phyloP scores from a whole-genome alignment of 2,888 invertebrate species.

The Caenorhabditis zanzibari region DNA sequence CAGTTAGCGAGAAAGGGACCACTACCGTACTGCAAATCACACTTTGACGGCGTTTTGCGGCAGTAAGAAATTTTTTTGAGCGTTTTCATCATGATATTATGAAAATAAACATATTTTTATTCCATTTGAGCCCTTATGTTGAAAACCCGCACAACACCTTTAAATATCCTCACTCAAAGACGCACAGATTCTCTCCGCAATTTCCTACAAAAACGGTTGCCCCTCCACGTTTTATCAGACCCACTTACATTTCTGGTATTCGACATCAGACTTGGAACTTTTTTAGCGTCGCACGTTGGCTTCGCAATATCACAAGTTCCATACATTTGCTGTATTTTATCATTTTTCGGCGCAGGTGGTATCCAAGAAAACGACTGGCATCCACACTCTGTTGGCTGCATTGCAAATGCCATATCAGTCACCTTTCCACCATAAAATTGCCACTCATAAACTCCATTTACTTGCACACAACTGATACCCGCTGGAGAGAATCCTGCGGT shows the following conservation, averaged over 20 bases:
- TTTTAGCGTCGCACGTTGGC: background rate
- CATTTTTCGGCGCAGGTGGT: background rate
- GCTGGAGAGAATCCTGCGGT: background rate
- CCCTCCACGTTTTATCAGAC: background rate
- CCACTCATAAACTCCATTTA: slow-evolving; percentile 18
- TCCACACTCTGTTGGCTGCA: slow-evolving; percentile 1
- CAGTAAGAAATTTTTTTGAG: too few species aligned
- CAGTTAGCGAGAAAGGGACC: too few species aligned
- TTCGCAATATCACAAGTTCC: slow-evolving; percentile 8
- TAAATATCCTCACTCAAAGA: background rate
- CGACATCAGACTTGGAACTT: background rate
- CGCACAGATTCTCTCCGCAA: background rate
- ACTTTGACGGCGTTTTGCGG: too few species aligned
- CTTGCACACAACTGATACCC: slow-evolving; percentile 10
- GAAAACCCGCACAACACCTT: too few species aligned
- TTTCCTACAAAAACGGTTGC: too few species aligned
- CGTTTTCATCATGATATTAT: too few species aligned
- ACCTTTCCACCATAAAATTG: slow-evolving; percentile 19
- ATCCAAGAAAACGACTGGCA: background rate
- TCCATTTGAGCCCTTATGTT: too few species aligned
- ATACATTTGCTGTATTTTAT: background rate
- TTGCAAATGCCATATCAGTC: slow-evolving; percentile 19
- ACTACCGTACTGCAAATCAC: too few species aligned
- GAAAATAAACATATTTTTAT: too few species aligned
- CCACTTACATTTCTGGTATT: background rate